Percentiles rank a stretch among this genome's conserved stretches.
phyloP scores from a whole-genome alignment of 2,797 vertebrate species.

The Dermochelys coriacea region DNA sequence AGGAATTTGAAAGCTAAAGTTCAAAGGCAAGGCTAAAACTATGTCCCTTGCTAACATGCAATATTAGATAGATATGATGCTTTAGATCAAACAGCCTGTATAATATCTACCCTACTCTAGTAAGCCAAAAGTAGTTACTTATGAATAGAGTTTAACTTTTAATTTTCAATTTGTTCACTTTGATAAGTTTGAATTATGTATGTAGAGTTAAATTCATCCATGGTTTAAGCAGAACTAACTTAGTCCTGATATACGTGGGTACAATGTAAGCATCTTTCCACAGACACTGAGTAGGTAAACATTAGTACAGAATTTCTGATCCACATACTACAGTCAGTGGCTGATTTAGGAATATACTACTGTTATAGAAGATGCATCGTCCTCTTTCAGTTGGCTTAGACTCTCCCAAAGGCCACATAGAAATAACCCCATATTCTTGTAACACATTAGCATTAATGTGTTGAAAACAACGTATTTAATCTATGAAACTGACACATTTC shows the following conservation, averaged over 20 bases:
- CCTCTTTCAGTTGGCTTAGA: background rate
- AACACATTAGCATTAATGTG: background rate
- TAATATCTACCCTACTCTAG: background rate
- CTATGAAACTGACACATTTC: background rate
- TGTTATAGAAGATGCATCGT: fast-evolving
- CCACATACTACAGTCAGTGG: background rate
- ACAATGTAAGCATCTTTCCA: background rate
- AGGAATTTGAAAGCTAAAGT: background rate
- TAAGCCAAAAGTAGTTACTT: background rate
- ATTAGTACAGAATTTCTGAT: background rate
- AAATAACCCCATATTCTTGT: background rate
- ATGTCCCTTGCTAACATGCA: background rate
- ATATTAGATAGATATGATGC: background rate
- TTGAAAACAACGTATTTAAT: background rate
- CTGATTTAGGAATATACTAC: background rate
- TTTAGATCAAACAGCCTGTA: background rate
- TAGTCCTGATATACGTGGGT: background rate
- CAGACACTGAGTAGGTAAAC: background rate
- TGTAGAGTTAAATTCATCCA: background rate
- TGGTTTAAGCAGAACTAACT: background rate
- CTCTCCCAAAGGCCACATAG: background rate
- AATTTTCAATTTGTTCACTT: background rate
- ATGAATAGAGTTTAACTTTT: background rate
- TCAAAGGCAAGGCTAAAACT: conserved; percentile 11
- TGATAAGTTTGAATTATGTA: background rate